Percentiles rank a stretch among this genome's conserved stretches.
Conservation (phyloP, 2,797 vertebrate species). For the Lophius americanus region DNA sequence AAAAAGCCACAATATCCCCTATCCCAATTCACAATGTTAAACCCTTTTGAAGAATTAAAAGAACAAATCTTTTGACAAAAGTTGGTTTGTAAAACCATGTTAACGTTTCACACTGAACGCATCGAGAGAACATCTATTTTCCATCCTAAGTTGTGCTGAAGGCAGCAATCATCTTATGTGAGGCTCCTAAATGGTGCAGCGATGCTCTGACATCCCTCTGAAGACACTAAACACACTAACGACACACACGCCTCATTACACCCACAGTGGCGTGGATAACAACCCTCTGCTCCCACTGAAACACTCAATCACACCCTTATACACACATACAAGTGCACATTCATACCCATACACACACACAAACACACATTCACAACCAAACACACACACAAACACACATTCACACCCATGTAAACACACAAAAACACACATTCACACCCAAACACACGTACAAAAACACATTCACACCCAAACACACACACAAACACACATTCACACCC, state of each 20-base stretch:
- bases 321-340: constrained; percentile 10
- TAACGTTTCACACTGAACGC: neutral
- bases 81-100: neutral
- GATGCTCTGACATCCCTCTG: constrained; percentile 63
- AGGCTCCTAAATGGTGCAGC: constrained; percentile 57
- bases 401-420: neutral
- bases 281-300: constrained; percentile 58
- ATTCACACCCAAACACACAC: neutral
- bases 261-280: constrained; percentile 69
- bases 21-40: no score
- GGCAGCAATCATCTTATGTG: constrained; percentile 34
- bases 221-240: constrained; percentile 71
- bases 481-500: no score
- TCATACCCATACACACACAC: neutral
- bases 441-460: neutral
- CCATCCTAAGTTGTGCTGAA: constrained; percentile 17
- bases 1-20: no score
- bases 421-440: neutral
- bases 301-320: constrained; percentile 37
- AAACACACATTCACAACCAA: neutral
- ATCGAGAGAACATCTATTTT: neutral
- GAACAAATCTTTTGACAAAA: neutral
- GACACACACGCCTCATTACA: constrained; percentile 76
- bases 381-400: neutral
- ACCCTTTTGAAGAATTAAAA: neutral